These are phyloP conservation scores for Monochamus saltuarius DNA, from an alignment of 1,140 invertebrate genomes.

Conservation along the genomic window DNA sequence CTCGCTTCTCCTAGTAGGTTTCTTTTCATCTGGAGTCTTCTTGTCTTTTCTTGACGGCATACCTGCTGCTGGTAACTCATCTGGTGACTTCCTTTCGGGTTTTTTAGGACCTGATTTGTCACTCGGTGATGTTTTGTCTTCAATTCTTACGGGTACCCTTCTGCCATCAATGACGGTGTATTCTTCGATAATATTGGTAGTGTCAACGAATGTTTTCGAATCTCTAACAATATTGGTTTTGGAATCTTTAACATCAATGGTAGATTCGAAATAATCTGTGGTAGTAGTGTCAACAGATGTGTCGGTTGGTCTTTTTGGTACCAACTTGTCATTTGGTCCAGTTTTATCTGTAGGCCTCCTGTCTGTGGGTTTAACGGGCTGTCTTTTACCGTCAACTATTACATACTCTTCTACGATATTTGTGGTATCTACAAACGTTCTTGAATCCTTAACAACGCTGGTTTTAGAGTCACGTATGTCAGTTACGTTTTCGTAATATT, in stretches of 20 bases:
- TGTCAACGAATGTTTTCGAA: conserved; percentile 16
- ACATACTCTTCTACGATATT: conserved; percentile 14
- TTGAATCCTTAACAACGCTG: conserved; percentile 12
- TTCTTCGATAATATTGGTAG: conserved; percentile 11
- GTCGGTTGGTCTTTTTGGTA: not conserved
- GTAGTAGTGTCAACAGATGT: not conserved
- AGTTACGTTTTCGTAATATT: not conserved
- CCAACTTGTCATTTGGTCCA: not conserved
- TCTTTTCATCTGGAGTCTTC: not conserved
- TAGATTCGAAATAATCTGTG: not conserved
- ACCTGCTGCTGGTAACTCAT: too few species aligned
- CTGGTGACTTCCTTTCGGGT: not conserved
- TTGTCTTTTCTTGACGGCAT: not conserved
- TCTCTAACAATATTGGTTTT: conserved; percentile 8
- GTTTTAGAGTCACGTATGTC: conserved; percentile 2
- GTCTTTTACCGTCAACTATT: conserved; percentile 7
- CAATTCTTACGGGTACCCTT: conserved; percentile 10
- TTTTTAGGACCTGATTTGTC: not conserved
- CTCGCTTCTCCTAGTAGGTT: not conserved
- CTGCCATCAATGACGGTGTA: conserved; percentile 14
- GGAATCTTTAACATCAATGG: not conserved
- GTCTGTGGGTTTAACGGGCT: not conserved
- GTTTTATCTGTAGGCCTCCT: not conserved
- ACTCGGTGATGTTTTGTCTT: not conserved
- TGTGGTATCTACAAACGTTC: conserved; percentile 9